Conservation (phyloP, 2,113 vertebrate genomes). For the Notiomystis cincta region DNA sequence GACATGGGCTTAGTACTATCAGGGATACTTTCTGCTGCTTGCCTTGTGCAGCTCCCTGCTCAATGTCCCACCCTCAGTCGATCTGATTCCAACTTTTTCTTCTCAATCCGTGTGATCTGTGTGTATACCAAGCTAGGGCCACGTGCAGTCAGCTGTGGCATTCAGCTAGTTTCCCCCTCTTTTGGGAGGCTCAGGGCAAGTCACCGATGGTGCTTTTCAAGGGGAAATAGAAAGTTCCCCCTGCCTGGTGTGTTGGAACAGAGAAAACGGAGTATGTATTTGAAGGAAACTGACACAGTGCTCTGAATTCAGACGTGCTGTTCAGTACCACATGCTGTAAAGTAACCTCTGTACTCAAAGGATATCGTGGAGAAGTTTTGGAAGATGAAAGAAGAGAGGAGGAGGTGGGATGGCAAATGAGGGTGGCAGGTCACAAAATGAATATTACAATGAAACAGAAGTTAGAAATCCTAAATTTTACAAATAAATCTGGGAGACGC, state of each 20-base stretch:
- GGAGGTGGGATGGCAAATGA: neutral
- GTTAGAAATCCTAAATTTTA: neutral
- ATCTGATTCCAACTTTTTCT: neutral
- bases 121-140: neutral
- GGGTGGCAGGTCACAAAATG: neutral
- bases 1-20: neutral
- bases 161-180: neutral
- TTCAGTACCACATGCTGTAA: neutral
- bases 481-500: neutral
- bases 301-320: neutral
- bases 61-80: neutral
- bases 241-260: rapidly evolving
- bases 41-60: neutral
- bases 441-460: neutral
- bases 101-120: neutral
- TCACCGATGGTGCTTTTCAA: rapidly evolving
- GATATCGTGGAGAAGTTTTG: neutral
- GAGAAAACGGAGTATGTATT: neutral
- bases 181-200: neutral
- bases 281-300: neutral
- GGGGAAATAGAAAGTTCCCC: neutral
- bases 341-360: neutral
- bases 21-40: neutral
- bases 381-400: neutral
- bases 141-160: rapidly evolving